Percentiles rank a stretch among this genome's conserved stretches.
Conservation (phyloP, 1,140 invertebrate genomes). For the Drosophila equinoxialis region DNA sequence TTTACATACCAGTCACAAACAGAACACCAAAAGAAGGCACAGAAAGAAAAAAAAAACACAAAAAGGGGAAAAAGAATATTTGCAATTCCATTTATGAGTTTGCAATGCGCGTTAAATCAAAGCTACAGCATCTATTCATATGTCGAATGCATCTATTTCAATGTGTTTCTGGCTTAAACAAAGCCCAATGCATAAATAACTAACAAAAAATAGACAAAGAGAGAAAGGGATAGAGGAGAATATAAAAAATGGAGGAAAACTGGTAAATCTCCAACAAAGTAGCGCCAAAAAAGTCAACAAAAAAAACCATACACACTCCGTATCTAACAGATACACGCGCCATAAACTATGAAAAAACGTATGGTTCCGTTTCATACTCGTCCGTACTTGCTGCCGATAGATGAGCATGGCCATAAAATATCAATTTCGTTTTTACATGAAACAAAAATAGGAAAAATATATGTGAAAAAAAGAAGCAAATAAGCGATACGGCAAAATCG, state of each 20-base stretch:
- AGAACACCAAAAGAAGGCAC: not conserved
- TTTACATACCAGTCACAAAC: slow-evolving; percentile 15
- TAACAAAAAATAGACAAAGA: slow-evolving; percentile 29
- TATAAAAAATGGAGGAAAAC: slow-evolving; percentile 10
- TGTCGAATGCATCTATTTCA: slow-evolving; percentile 26
- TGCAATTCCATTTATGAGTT: slow-evolving; percentile 49
- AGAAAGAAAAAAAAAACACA: not conserved
- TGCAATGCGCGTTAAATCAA: slow-evolving; percentile 55
- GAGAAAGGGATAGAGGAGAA: slow-evolving; percentile 19
- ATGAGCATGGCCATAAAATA: slow-evolving; percentile 79
- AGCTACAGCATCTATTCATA: slow-evolving; percentile 45
- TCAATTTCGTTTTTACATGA: slow-evolving; percentile 69
- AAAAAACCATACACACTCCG: slow-evolving; percentile 30
- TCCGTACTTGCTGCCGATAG: slow-evolving; percentile 55
- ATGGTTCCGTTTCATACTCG: slow-evolving; percentile 31
- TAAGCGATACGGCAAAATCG: slow-evolving; percentile 65
- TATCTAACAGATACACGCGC: slow-evolving; percentile 77
- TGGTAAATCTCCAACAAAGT: slow-evolving; percentile 40
- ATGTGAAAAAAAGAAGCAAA: not conserved
- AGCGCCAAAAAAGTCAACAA: slow-evolving; percentile 41
- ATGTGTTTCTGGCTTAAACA: slow-evolving; percentile 62
- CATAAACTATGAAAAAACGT: slow-evolving; percentile 77
- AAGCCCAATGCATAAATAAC: slow-evolving; percentile 77
- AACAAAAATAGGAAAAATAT: slow-evolving; percentile 51
- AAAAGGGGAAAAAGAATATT: slow-evolving; percentile 14